Percentiles rank a stretch among this genome's conserved stretches.
Conservation (phyloP, 2,797 vertebrate genomes). For the Crotalus adamanteus region DNA sequence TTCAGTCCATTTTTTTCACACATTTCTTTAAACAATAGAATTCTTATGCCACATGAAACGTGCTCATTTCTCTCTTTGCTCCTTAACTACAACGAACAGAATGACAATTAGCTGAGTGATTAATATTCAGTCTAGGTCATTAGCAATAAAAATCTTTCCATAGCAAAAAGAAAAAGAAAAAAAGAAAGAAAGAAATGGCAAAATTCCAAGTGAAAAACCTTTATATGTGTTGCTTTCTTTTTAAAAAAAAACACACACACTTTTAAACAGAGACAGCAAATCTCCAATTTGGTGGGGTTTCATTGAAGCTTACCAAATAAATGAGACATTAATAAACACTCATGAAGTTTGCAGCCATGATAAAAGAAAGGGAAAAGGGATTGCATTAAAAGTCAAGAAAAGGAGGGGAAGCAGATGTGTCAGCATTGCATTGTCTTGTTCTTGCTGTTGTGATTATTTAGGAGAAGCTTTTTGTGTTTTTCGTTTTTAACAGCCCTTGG, state of each 20-base stretch:
- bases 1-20: constrained; percentile 24
- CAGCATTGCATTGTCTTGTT: constrained; percentile 65
- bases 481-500: constrained; percentile 83
- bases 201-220: constrained; percentile 48
- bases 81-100: constrained; percentile 62
- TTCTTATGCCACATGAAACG: constrained; percentile 62
- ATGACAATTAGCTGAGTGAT: constrained; percentile 58
- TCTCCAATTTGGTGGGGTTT: constrained; percentile 34
- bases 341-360: constrained; percentile 56
- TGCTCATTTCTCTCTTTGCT: constrained; percentile 21
- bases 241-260: background rate
- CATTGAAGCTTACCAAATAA: constrained; percentile 61
- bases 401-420: constrained; percentile 63
- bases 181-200: constrained; percentile 59
- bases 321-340: constrained; percentile 60
- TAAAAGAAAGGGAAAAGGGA: constrained; percentile 46
- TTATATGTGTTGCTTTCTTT: background rate
- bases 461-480: constrained; percentile 73
- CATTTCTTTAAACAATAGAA: constrained; percentile 65
- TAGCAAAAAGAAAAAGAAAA: constrained; percentile 46
- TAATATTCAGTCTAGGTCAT: constrained; percentile 50
- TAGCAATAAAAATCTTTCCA: constrained; percentile 61
- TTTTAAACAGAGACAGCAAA: constrained; percentile 9
- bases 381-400: constrained; percentile 62
- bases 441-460: constrained; percentile 68